Evolutionary conservation across 2,888 invertebrate species (phyloP).

Genomic region (Drosophila nr. medialis): DNA sequence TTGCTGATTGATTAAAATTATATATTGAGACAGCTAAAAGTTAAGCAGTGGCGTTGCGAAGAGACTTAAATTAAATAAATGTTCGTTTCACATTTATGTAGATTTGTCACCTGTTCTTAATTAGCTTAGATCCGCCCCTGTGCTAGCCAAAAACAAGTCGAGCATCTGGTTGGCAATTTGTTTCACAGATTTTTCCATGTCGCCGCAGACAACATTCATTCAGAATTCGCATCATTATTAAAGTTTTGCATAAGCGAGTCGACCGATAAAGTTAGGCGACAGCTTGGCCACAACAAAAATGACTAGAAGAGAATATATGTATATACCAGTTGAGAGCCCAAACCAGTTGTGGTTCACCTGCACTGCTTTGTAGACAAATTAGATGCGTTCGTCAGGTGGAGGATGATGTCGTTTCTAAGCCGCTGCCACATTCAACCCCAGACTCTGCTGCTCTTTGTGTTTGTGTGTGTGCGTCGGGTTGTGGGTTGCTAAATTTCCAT

Average conservation of each 20-base stretch:
- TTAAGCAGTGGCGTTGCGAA: conserved; percentile 28
- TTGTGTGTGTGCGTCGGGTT: background rate
- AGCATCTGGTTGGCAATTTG: conserved; percentile 49
- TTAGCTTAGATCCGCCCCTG: conserved; percentile 3
- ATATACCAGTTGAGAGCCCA: conserved; percentile 41
- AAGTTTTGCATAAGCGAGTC: conserved; percentile 46
- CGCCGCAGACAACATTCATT: conserved; percentile 57
- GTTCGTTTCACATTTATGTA: background rate
- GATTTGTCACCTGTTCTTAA: background rate
- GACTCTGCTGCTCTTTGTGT: background rate
- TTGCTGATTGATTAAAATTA: conserved; percentile 60
- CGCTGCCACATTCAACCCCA: conserved; percentile 36
- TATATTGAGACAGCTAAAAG: conserved; percentile 31
- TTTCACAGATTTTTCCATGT: conserved; percentile 35
- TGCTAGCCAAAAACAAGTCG: conserved; percentile 28
- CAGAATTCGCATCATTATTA: conserved; percentile 22
- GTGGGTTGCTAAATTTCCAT: conserved; percentile 61
- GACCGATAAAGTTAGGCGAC: conserved; percentile 41
- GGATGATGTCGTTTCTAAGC: conserved; percentile 2
- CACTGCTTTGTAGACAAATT: conserved; percentile 17
- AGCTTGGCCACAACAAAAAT: conserved; percentile 30
- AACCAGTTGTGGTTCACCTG: conserved; percentile 61
- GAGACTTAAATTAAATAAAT: background rate
- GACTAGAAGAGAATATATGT: conserved; percentile 30
- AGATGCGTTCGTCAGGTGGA: conserved; percentile 19